Base-by-base conservation (phyloP, 2,888 invertebrate species). In the Sphaeridia pumilis region DNA sequence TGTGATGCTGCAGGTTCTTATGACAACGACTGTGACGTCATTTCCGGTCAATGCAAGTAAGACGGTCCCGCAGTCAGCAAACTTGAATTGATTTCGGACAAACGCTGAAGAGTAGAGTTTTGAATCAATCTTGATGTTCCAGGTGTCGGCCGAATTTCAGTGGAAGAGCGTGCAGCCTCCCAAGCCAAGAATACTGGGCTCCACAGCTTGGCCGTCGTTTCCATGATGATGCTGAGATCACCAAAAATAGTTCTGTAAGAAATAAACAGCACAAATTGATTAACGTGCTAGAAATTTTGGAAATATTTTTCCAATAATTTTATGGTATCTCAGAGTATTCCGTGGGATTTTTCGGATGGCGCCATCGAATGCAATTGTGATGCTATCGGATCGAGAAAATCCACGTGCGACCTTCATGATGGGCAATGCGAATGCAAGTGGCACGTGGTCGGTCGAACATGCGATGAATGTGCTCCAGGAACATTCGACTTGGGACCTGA, bases 401-500 rank as follows among this genome's bases (percentile, higher is more conserved):
- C 86, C 66, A 81, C 88, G 54, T 95, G 95, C 70, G 78, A 82
- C 58, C 75, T 79, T 10, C 79, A 83, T 62, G 93, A 93, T 34
- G 95, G 95, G 34, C 78, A 77, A 63, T 95, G 95, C 71, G 81
- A 81, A 51, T 95, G 93, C 70, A 94, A 93, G 67, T 78, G 82
- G 34, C 88, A 93, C 72, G 89, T 95, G 34, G 85, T 89, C 22
- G 94, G 93, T 7, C 78, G 92, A 50, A 78, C 83, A 57, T 95
- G 95, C 70, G 88, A 94, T 66, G 78, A 82, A 48, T 95, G 95
- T 72, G 88, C 89, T 1, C 87, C 90, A 3, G 93, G 90, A 45
- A 92, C 89, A 1, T 95, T 85, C 67, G 92, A 90, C 12, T 94
- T 97, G 68, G 89, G 93, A 10, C 93, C 94, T 27, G 84, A 87